phyloP scores from a whole-genome alignment of 2,797 vertebrate species.

The Synaphobranchus kaupii region DNA sequence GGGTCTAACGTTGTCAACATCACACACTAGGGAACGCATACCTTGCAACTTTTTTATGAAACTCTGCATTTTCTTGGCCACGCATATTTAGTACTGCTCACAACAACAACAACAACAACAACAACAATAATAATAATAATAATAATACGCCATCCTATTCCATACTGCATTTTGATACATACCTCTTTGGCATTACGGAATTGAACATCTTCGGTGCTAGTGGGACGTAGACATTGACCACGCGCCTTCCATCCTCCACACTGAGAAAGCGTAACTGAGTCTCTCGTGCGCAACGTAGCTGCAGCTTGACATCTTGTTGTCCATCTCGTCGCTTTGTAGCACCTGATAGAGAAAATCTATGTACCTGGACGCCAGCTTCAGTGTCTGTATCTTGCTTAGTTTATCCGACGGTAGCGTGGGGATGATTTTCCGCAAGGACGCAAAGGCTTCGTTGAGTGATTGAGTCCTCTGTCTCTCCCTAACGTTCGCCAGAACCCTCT shows the following conservation, averaged over 20 bases:
- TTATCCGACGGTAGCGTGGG: slow-evolving; percentile 83
- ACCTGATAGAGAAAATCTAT: slow-evolving; percentile 83
- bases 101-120: neutral
- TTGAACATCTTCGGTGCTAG: slow-evolving; percentile 57
- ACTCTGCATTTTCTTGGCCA: neutral
- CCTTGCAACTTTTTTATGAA: neutral
- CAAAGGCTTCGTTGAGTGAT: slow-evolving; percentile 81
- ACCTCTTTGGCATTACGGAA: slow-evolving; percentile 70
- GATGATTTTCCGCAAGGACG: slow-evolving; percentile 81
- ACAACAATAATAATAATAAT: slow-evolving; percentile 12
- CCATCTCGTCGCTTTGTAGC: slow-evolving; percentile 85
- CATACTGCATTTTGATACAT: slow-evolving; percentile 51
- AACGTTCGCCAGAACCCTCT: slow-evolving; percentile 81
- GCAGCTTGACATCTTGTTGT: slow-evolving; percentile 84
- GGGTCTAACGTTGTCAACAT: neutral
- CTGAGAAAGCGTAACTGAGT: slow-evolving; percentile 83
- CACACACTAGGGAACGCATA: neutral
- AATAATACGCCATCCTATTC: slow-evolving; percentile 7
- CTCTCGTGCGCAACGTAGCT: slow-evolving; percentile 84
- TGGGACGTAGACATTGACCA: slow-evolving; percentile 84
- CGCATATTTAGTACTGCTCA: neutral
- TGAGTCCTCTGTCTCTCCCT: slow-evolving; percentile 79
- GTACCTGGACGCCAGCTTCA: slow-evolving; percentile 82
- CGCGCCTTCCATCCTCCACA: slow-evolving; percentile 84
- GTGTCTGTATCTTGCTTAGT: slow-evolving; percentile 83